Evolutionary conservation across 2,797 vertebrate species (phyloP).

Genomic region (Paedocypris micromegethes): DNA sequence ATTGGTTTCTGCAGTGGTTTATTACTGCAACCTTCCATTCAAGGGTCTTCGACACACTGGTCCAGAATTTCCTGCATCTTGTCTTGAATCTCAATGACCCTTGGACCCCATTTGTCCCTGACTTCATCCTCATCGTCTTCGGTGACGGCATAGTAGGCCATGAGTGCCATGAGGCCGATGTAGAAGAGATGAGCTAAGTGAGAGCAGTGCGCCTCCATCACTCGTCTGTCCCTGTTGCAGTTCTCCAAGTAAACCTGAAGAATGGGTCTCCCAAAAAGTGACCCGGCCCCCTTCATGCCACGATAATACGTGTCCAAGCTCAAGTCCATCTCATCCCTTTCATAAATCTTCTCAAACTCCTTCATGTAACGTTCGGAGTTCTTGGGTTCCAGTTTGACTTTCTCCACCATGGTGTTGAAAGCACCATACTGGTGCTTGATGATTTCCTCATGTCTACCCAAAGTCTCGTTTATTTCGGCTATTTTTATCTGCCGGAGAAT

Average conservation of each 20-base stretch:
- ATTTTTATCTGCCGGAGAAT: constrained; percentile 65
- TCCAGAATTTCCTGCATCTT: constrained; percentile 67
- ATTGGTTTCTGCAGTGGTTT: neutral
- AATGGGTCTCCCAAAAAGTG: constrained; percentile 61
- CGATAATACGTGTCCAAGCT: constrained; percentile 69
- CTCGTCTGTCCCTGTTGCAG: constrained; percentile 55
- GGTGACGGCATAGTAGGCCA: constrained; percentile 69
- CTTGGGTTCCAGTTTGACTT: constrained; percentile 61
- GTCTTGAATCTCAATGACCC: constrained; percentile 62
- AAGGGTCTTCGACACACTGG: constrained; percentile 57
- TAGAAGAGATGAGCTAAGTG: constrained; percentile 71
- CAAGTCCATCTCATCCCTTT: constrained; percentile 59
- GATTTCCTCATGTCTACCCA: constrained; percentile 67
- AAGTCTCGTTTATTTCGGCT: constrained; percentile 68
- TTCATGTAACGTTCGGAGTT: constrained; percentile 51
- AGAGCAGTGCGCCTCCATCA: constrained; percentile 70
- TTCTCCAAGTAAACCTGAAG: constrained; percentile 68
- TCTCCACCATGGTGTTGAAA: constrained; percentile 65
- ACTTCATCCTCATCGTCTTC: constrained; percentile 70
- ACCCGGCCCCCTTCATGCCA: constrained; percentile 55
- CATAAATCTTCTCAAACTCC: constrained; percentile 61
- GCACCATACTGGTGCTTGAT: constrained; percentile 72
- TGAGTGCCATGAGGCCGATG: constrained; percentile 70
- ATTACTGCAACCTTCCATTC: constrained; percentile 7
- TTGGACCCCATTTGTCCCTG: constrained; percentile 62